Conservation (phyloP, 2,113 vertebrate species). For the Istiophorus platypterus region DNA sequence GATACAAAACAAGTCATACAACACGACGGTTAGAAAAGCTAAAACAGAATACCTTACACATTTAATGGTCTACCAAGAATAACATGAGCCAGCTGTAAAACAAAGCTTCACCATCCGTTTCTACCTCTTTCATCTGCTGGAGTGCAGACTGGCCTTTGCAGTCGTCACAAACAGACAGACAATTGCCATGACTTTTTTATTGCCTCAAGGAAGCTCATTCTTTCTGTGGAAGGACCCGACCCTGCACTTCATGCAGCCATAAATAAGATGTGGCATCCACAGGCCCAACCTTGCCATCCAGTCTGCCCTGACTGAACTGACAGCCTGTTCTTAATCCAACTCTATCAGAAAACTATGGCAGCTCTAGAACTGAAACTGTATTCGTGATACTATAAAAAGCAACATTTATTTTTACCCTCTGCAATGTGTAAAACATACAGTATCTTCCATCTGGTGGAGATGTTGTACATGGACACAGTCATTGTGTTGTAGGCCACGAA, state of each 20-base stretch:
- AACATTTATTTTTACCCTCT: neutral
- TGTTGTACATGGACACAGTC: neutral
- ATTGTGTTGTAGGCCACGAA: neutral
- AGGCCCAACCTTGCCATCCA: conserved; percentile 52
- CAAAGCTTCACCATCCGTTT: conserved; percentile 21
- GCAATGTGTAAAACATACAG: neutral
- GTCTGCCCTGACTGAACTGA: conserved; percentile 54
- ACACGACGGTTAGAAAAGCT: neutral
- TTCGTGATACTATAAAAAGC: conserved; percentile 13
- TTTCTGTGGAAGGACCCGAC: conserved; percentile 74
- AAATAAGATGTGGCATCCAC: conserved; percentile 77
- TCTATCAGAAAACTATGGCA: conserved; percentile 23
- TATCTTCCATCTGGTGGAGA: conserved; percentile 2
- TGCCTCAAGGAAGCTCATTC: conserved; percentile 69
- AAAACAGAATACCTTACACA: neutral
- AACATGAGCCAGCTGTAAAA: conserved; percentile 7
- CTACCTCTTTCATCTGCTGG: conserved; percentile 40
- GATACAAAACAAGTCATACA: neutral
- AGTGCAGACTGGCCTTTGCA: conserved; percentile 46
- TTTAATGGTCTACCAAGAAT: neutral
- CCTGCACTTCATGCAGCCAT: conserved; percentile 77
- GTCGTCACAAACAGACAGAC: conserved; percentile 56
- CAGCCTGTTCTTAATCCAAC: conserved; percentile 48
- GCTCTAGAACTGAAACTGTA: conserved; percentile 14
- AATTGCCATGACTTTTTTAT: conserved; percentile 71